Evolutionary conservation across 53 echinoderm and acorn worm genomes (phyloP), one percentile per base, ranked within the genome.

Genomic region (Zoroaster sp.): DNA sequence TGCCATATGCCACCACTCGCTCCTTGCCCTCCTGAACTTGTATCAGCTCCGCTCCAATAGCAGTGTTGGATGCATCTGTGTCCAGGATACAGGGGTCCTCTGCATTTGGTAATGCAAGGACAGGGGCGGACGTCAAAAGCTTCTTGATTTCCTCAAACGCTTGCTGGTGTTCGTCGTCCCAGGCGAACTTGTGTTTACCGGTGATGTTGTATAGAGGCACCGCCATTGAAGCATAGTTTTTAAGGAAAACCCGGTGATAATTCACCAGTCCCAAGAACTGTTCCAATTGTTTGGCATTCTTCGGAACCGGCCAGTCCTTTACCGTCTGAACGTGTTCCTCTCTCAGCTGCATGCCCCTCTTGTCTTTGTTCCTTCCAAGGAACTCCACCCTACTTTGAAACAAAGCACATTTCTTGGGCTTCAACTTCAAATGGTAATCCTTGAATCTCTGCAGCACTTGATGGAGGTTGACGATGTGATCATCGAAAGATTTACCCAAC

Each of bases 1-100:
- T 92, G 17, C 69, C 93, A 89, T 89, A 92, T n/a, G 93, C 81
- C 17, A 92, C 66, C 2, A 89, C 93, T 11, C 54, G 46, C 70
- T 92, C 93, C 52, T 68, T 11, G 2, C 83, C 89, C 44, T 78
- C 32, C 41, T 89, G 93, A 15, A 92, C 69, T 34, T 92, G 93
- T 15, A 92, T 28, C 0, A 92, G 78, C 51, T 92, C 89, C 6
- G 83, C 93, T 2, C 89, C 89, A n/a, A 89, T 83, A 6, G 89
- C 89, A 34, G 35, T 40, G 25, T 73, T 53, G 8, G 93, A 92
- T 10, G 85, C 93, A 54, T 92, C 92, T 1, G 72, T 82, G 73
- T 90, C 90, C 79, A 90, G 49, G 15, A 90, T 90, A 36, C 83
- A 90, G 31, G 40, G 83, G 43, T 90, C 90, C 18, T 52, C 63